phyloP scores from a whole-genome alignment of 1,140 invertebrate genomes.

The Drosophila kikkawai region DNA sequence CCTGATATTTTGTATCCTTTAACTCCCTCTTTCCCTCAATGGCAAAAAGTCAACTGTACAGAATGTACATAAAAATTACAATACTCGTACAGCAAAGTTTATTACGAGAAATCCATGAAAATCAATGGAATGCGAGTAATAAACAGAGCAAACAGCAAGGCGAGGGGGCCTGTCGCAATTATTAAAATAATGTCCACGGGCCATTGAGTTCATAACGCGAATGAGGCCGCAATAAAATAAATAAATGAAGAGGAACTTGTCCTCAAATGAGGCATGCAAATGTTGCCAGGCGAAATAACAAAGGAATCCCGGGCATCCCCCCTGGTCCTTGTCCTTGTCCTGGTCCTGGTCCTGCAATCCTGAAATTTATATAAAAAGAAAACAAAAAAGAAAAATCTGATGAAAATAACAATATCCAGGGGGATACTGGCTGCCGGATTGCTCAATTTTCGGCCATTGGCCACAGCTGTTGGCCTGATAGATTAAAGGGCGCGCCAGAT shows the following conservation, averaged over 20 bases:
- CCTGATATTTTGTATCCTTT: too few relatives aligned
- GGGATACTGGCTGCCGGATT: slow-evolving; percentile 33
- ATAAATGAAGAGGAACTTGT: slow-evolving; percentile 84
- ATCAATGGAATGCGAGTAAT: slow-evolving; percentile 83
- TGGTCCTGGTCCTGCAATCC: slow-evolving; percentile 37
- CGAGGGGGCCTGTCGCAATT: slow-evolving; percentile 56
- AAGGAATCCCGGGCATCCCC: slow-evolving; percentile 8
- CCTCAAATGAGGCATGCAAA: slow-evolving; percentile 82
- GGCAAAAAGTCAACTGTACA: slow-evolving; percentile 1
- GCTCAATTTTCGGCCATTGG: slow-evolving; percentile 57
- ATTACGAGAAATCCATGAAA: slow-evolving; percentile 78
- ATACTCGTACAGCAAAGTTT: slow-evolving; percentile 61
- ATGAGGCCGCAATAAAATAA: slow-evolving; percentile 85
- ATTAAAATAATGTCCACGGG: slow-evolving; percentile 82
- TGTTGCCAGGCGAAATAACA: slow-evolving; percentile 55
- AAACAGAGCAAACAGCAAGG: slow-evolving; percentile 47
- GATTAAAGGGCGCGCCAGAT: slow-evolving; percentile 50
- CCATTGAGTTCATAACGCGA: slow-evolving; percentile 85
- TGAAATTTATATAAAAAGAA: slow-evolving; percentile 62
- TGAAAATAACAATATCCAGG: slow-evolving; percentile 34
- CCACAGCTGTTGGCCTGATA: slow-evolving; percentile 50
- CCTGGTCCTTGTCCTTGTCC: not conserved
- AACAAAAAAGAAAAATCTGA: slow-evolving; percentile 22
- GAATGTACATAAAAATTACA: slow-evolving; percentile 69
- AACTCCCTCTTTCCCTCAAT: not conserved